Conservation (phyloP, 64 coral and sea anemone genomes). For the Trachythela sp. region DNA sequence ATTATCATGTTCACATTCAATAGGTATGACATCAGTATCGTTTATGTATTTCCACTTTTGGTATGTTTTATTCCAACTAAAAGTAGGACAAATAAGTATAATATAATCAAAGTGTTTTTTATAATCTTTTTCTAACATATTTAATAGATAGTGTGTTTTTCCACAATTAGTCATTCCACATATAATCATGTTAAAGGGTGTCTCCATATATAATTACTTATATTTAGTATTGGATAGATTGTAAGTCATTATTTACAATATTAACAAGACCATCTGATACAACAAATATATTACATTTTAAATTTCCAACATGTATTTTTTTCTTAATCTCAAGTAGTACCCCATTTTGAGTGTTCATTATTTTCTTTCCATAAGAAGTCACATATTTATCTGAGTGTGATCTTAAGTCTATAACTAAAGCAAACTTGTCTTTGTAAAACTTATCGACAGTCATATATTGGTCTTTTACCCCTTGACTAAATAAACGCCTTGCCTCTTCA, state of each 20-base stretch:
- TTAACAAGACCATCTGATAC: background rate
- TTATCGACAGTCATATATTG: background rate
- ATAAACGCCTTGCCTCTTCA: background rate
- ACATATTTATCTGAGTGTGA: background rate
- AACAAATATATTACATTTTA: background rate
- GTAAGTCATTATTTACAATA: background rate
- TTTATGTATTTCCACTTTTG: background rate
- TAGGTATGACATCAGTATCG: background rate
- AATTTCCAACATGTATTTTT: background rate
- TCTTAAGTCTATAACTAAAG: background rate
- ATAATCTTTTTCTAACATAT: conserved; percentile 15
- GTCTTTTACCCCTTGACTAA: background rate
- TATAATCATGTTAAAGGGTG: background rate
- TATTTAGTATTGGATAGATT: background rate
- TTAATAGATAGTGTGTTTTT: background rate
- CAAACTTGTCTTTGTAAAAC: background rate
- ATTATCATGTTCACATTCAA: background rate
- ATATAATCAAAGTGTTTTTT: no score
- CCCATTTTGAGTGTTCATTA: no score
- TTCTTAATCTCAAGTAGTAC: background rate
- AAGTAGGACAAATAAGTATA: background rate
- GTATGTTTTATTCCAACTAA: conserved; percentile 2
- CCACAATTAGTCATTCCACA: background rate
- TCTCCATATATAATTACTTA: background rate
- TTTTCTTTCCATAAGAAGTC: background rate